Evolutionary conservation across 2,113 vertebrate genomes (phyloP), one percentile per base, ranked within the genome.

Genomic region (Psettodes erumei): DNA sequence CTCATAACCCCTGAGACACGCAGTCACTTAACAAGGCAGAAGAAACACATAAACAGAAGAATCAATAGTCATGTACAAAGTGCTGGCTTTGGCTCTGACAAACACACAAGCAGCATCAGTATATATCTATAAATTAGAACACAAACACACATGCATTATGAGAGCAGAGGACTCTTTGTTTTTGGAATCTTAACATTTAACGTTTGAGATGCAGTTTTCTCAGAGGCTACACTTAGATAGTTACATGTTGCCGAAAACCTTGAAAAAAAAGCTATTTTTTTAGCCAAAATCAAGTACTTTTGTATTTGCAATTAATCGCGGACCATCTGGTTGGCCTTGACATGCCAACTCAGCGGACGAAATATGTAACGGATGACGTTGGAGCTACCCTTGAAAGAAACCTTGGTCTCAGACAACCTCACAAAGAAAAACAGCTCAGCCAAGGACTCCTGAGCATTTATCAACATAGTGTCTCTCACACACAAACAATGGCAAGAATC

Each of bases 271-370:
- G n/a, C n/a, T n/a, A n/a, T n/a, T n/a, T n/a, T 18, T 75, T 74
- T 71, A 4, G 2, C 8, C n/a, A 71, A 81, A 80, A 71, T 79
- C 64, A 61, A 12, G 19, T 64, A 59, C 33, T 82, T 77, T 80
- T 71, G 62, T 50, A 53, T 78, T 81, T 82, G 13, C 23, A 51
- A 33, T 71, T 40, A 56, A 71, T 85, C 64, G 11, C 1, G 3
- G 25, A 64, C 66, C 82, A 83, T 86, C 82, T 91, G 90, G 30
- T 63, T 37, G 73, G 51, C 90, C 91, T 88, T 84, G 85, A 86
- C 76, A 74, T 72, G 74, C 53, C 71, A 45, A 59, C 55, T 27
- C 25, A 62, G 76, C n/a, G 82, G 76, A 86, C 83, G 83, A 83
- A 84, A 89, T 83, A 77, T 64, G 73, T 61, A 79, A 88, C 33